These are phyloP conservation scores for Phylloscopus trochilus DNA, from an alignment of 2,113 vertebrate genomes.

Conservation along the genomic window DNA sequence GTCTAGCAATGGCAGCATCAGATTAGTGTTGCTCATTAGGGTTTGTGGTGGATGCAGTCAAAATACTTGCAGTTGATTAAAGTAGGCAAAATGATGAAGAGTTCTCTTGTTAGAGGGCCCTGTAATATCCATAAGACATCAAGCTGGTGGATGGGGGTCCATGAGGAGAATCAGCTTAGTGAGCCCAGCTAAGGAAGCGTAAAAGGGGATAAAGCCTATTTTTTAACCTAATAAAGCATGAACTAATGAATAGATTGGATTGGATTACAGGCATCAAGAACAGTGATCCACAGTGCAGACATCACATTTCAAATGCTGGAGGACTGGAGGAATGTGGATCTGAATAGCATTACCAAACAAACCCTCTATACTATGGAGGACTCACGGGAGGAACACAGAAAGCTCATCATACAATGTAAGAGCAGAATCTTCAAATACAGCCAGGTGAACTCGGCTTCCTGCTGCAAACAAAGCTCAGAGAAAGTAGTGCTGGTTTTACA, in stretches of 20 bases:
- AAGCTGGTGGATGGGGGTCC: neutral
- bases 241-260: conserved; percentile 59
- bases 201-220: conserved; percentile 16
- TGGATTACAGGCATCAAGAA: conserved; percentile 90
- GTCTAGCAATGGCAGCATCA: neutral
- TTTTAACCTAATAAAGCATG: conserved; percentile 41
- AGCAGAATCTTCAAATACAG: neutral
- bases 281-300: conserved; percentile 99
- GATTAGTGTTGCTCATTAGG: neutral
- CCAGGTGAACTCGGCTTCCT: neutral
- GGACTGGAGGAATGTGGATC: conserved; percentile 98
- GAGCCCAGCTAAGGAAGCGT: conserved; percentile 17
- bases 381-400: conserved; percentile 91
- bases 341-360: conserved; percentile 99
- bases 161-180: neutral
- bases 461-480: neutral
- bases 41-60: neutral
- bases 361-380: conserved; percentile 99
- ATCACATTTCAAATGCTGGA: conserved; percentile 99
- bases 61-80: neutral
- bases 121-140: neutral
- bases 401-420: conserved; percentile 95
- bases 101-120: neutral
- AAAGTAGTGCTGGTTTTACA: neutral
- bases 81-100: neutral